phyloP scores from a whole-genome alignment of 1,140 invertebrate genomes.

The Drosophila tani region DNA sequence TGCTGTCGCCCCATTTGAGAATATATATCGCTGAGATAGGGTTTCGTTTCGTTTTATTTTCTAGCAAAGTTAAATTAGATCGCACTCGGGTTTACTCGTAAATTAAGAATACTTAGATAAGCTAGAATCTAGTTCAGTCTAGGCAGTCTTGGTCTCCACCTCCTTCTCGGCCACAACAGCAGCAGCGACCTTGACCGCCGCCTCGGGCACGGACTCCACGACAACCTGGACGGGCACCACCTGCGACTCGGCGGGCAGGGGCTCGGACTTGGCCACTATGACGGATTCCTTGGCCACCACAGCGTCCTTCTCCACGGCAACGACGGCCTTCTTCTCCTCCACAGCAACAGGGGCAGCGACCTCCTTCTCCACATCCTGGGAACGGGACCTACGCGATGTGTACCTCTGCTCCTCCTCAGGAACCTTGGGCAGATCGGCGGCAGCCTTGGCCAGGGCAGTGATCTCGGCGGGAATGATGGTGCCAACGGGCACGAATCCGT shows the following conservation, averaged over 20 bases:
- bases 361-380: conserved; percentile 42
- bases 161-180: conserved; percentile 36
- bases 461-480: conserved; percentile 86
- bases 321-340: conserved; percentile 10
- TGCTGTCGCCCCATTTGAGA: conserved; percentile 22
- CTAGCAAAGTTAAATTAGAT: conserved; percentile 61
- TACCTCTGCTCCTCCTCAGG: conserved; percentile 51
- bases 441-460: conserved; percentile 57
- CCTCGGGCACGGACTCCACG: conserved; percentile 20
- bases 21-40: conserved; percentile 12
- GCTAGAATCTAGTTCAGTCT: conserved; percentile 24
- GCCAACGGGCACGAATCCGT: conserved; percentile 87
- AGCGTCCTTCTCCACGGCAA: conserved; percentile 3
- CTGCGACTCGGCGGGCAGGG: conserved; percentile 37
- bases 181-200: conserved; percentile 29
- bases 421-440: conserved; percentile 60
- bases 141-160: conserved; percentile 46
- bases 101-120: conserved; percentile 62
- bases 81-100: conserved; percentile 28
- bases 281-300: conserved; percentile 20
- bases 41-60: conserved; percentile 53
- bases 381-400: conserved; percentile 55
- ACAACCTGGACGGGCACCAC: conserved; percentile 58
- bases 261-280: conserved; percentile 16
- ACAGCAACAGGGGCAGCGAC: neutral